A percentile compares a stretch with the other conserved stretches of the same genome.
Conservation (phyloP, 2,113 vertebrate genomes). For the Isurus oxyrinchus region DNA sequence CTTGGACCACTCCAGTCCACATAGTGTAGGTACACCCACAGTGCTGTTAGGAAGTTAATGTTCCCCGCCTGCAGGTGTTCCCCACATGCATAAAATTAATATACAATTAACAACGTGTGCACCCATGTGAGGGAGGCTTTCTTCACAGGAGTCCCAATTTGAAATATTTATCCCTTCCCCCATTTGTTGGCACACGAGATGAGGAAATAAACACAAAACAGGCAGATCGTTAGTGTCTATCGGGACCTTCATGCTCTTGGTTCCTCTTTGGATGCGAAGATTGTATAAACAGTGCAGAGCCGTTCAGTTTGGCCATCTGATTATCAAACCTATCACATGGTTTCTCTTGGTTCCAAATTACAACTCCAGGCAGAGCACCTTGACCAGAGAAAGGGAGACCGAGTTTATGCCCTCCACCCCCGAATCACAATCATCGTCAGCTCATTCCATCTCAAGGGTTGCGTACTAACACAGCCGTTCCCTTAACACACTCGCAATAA, state of each 20-base stretch:
- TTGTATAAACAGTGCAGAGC: neutral
- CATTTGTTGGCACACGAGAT: neutral
- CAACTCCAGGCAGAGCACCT: neutral
- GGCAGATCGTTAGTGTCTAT: neutral
- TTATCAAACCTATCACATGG: neutral
- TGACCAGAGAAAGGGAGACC: neutral
- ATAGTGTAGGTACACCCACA: too few relatives aligned
- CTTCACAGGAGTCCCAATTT: neutral
- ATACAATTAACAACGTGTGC: neutral
- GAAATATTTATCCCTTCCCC: neutral
- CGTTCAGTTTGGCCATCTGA: neutral
- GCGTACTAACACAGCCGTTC: neutral
- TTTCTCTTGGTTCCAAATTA: neutral
- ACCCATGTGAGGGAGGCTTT: neutral
- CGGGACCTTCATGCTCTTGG: neutral
- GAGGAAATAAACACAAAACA: neutral
- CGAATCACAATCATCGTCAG: too few relatives aligned
- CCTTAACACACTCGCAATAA: neutral
- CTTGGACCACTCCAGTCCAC: too few relatives aligned
- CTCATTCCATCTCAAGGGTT: neutral
- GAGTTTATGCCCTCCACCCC: too few relatives aligned
- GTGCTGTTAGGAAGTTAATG: too few relatives aligned
- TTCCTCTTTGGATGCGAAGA: neutral
- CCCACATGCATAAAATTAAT: too few relatives aligned
- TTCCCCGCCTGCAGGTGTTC: too few relatives aligned